These are phyloP conservation scores for Ophion obscuratus DNA, from an alignment of 2,888 invertebrate species.

Conservation along the genomic window DNA sequence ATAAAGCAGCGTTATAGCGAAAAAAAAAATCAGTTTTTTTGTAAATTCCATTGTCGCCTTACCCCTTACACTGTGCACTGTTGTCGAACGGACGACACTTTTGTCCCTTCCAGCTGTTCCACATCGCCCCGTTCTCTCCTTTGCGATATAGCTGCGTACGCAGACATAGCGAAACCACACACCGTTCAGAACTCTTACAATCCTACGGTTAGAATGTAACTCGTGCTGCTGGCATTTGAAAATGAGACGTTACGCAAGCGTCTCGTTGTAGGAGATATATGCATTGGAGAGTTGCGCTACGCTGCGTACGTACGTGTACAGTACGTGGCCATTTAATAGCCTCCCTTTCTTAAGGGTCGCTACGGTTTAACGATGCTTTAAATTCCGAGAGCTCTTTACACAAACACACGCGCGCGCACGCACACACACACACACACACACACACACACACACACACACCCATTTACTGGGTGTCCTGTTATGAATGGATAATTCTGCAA, in stretches of 20 bases:
- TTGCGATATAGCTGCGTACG: background rate
- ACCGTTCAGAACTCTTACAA: constrained; percentile 16
- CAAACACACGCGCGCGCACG: too few relatives aligned
- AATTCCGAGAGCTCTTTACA: constrained; percentile 14
- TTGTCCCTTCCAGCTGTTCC: too few relatives aligned
- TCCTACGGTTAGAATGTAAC: constrained; percentile 47
- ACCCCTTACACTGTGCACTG: too few relatives aligned
- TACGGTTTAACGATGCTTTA: background rate
- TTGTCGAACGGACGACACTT: too few relatives aligned
- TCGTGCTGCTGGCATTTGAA: constrained; percentile 68
- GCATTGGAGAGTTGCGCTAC: background rate
- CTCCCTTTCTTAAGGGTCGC: constrained; percentile 1
- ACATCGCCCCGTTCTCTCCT: background rate
- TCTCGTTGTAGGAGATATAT: constrained; percentile 7
- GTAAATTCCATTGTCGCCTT: too few relatives aligned
- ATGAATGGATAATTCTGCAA: too few relatives aligned
- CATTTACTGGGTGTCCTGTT: too few relatives aligned
- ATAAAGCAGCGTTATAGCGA: too few relatives aligned
- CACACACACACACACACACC: too few relatives aligned
- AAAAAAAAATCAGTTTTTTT: too few relatives aligned
- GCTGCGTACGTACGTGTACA: background rate
- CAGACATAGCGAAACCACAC: constrained; percentile 18
- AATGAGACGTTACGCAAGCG: constrained; percentile 66
- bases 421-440: too few relatives aligned
- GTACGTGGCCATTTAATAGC: background rate